phyloP scores from a whole-genome alignment of 2,888 invertebrate species.

The Agrochola circellaris region DNA sequence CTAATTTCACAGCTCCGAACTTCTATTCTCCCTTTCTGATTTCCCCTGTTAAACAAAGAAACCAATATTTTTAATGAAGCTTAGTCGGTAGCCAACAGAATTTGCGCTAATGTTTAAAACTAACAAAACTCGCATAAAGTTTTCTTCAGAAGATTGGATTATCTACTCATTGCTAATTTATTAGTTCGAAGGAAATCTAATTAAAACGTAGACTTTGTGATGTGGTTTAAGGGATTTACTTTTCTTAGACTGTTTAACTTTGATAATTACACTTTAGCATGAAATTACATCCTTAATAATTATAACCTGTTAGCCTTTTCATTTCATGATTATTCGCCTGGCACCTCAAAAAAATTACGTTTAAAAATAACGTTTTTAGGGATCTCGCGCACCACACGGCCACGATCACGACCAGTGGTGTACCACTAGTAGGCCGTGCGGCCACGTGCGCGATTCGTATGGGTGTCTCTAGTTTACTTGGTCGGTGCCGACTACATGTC shows the following conservation, averaged over 20 bases:
- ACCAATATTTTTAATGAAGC: neutral
- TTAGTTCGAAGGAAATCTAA: conserved; percentile 39
- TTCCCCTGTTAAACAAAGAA: neutral
- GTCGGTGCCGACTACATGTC: too few relatives aligned
- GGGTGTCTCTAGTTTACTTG: too few relatives aligned
- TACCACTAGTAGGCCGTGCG: too few relatives aligned
- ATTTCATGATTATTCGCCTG: neutral
- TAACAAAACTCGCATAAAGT: conserved; percentile 48
- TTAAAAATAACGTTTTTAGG: neutral
- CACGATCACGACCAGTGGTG: too few relatives aligned
- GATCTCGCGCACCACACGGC: too few relatives aligned
- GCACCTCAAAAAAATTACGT: neutral
- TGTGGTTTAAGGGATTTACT: conserved; percentile 21
- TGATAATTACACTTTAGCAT: conserved; percentile 5
- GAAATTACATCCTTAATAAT: neutral
- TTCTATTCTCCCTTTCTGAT: too few relatives aligned
- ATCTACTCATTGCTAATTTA: conserved; percentile 41
- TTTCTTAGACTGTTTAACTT: conserved; percentile 7
- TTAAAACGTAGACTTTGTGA: conserved; percentile 36
- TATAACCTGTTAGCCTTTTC: neutral
- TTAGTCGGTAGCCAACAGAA: neutral
- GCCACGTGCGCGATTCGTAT: too few relatives aligned
- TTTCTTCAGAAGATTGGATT: conserved; percentile 8
- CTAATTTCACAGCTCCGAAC: neutral
- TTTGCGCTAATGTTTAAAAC: conserved; percentile 31